phyloP scores from a whole-genome alignment of 2,113 vertebrate genomes.

The Alligator sinensis region DNA sequence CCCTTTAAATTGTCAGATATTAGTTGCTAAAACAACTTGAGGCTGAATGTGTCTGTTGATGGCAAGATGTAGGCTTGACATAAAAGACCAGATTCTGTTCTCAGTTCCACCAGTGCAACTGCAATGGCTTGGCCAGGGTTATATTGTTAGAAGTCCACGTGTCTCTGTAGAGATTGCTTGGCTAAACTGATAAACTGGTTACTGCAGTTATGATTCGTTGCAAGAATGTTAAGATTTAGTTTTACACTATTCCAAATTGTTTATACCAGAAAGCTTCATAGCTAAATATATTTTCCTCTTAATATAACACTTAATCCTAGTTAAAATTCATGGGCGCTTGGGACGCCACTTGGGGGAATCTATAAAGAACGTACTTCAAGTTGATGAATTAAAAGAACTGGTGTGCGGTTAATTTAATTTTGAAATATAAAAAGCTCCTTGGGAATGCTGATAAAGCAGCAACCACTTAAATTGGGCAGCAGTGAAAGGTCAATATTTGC shows the following conservation, averaged over 20 bases:
- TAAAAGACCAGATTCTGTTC: constrained; percentile 20
- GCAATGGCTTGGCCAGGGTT: neutral
- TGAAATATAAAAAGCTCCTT: neutral
- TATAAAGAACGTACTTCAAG: neutral
- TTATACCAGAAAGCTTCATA: neutral
- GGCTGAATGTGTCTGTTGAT: constrained; percentile 38
- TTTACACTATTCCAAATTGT: neutral
- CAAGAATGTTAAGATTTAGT: neutral
- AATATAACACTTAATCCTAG: neutral
- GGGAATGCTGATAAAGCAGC: constrained; percentile 18
- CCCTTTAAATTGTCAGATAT: constrained; percentile 61
- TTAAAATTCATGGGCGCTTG: neutral
- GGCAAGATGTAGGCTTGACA: neutral
- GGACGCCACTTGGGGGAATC: neutral
- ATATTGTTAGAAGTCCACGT: neutral
- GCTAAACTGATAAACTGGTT: neutral
- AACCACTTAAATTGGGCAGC: neutral
- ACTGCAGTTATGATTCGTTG: neutral
- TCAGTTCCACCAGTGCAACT: neutral
- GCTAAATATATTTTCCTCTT: neutral
- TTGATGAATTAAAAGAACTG: too few relatives aligned
- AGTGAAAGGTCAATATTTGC: neutral
- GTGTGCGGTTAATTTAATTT: neutral
- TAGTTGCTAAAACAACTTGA: constrained; percentile 62
- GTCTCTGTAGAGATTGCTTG: neutral